Conservation (phyloP, 2,888 invertebrate genomes). For the Hyppa rectilinea region DNA sequence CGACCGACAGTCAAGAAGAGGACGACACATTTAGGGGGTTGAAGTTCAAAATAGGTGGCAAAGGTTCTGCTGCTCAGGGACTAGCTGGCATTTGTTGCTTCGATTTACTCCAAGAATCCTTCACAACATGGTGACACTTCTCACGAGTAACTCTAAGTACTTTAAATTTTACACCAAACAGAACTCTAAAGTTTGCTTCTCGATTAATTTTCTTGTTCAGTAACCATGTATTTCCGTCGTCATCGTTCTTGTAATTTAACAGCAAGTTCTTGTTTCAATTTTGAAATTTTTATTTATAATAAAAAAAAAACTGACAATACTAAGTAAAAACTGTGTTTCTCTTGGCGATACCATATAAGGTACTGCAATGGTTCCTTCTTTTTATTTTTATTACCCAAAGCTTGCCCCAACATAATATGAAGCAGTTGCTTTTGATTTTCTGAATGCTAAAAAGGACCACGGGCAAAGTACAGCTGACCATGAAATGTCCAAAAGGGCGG, state of each 20-base stretch:
- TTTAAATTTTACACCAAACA: not conserved
- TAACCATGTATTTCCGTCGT: slow-evolving; percentile 18
- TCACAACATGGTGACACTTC: slow-evolving; percentile 45
- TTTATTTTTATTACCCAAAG: not conserved
- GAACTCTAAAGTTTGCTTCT: slow-evolving; percentile 1
- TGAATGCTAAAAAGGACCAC: not conserved
- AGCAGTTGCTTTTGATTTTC: not conserved
- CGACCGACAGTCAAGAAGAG: slow-evolving; percentile 16
- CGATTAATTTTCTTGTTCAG: not conserved
- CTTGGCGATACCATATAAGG: not conserved
- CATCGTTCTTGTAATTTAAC: slow-evolving; percentile 33
- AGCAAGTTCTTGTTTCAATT: slow-evolving; percentile 32
- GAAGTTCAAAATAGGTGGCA: slow-evolving; percentile 72
- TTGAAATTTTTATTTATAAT: slow-evolving; percentile 30
- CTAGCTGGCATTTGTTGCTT: slow-evolving; percentile 73
- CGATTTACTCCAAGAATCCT: slow-evolving; percentile 59
- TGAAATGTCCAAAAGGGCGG: not conserved
- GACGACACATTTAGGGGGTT: slow-evolving; percentile 62
- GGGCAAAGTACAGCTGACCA: not conserved
- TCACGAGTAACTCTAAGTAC: slow-evolving; percentile 2
- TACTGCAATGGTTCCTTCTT: not conserved
- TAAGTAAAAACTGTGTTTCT: not conserved
- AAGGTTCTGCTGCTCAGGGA: slow-evolving; percentile 73
- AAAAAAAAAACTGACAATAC: slow-evolving; percentile 26
- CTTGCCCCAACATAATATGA: not conserved